phyloP scores from a whole-genome alignment of 2,888 invertebrate species.

The Eilema griseolum region DNA sequence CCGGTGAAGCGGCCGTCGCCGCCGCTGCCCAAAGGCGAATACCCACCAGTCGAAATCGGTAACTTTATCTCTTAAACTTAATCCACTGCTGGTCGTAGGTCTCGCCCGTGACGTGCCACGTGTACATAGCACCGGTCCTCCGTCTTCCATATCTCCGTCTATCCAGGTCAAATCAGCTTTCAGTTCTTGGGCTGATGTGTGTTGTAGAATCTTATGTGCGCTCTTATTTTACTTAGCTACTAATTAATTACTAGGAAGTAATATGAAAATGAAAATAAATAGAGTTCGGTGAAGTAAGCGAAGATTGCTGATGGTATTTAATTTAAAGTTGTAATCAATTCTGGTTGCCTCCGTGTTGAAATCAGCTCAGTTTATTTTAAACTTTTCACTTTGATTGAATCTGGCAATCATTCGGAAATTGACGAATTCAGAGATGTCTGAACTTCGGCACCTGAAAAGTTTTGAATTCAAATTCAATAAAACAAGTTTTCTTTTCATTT shows the following conservation, averaged over 20 bases:
- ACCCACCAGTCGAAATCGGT: constrained; percentile 60
- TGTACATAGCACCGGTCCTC: background rate
- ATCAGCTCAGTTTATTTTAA: background rate
- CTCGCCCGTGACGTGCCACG: background rate
- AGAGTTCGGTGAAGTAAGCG: background rate
- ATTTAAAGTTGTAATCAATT: background rate
- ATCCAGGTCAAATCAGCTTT: background rate
- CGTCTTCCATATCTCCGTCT: background rate
- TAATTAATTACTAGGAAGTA: background rate
- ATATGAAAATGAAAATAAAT: background rate
- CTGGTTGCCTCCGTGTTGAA: background rate
- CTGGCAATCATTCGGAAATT: constrained; percentile 3
- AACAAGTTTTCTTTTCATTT: background rate
- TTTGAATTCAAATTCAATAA: background rate
- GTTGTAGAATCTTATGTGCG: background rate
- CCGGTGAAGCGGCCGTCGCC: constrained; percentile 35
- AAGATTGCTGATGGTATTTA: background rate
- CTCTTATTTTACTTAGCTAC: background rate
- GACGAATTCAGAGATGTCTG: background rate
- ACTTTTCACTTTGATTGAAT: constrained; percentile 9
- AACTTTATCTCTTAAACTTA: constrained; percentile 7
- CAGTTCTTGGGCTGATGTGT: background rate
- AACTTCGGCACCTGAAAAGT: background rate
- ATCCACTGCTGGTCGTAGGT: background rate
- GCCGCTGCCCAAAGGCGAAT: constrained; percentile 31